These are phyloP conservation scores for Sinodicranocentrus sp. DNA, from an alignment of 2,888 invertebrate genomes.

Conservation along the genomic window DNA sequence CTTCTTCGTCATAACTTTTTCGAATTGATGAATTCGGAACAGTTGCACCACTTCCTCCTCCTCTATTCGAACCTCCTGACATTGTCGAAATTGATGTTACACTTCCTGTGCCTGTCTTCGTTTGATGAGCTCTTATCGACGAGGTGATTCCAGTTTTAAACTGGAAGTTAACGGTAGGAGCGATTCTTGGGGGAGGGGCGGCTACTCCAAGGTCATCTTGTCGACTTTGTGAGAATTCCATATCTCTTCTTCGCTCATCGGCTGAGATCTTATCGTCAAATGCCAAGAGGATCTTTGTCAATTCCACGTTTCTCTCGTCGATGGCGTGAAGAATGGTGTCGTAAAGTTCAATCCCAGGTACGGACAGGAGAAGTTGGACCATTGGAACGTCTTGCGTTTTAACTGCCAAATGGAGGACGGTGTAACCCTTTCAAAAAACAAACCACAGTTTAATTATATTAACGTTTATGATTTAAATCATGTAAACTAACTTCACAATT, in stretches of 20 bases:
- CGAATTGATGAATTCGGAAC: too few species aligned
- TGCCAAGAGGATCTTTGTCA: constrained; percentile 48
- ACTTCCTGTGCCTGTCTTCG: too few species aligned
- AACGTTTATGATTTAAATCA: not conserved
- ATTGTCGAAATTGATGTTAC: too few species aligned
- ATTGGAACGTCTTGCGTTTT: constrained; percentile 66
- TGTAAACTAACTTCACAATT: not conserved
- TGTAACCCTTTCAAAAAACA: constrained; percentile 60
- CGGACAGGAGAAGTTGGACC: constrained; percentile 51
- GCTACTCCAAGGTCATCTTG: too few species aligned
- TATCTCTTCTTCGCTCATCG: not conserved
- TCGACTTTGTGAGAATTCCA: not conserved
- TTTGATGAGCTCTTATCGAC: not conserved
- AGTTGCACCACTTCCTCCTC: too few species aligned
- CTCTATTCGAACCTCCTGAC: too few species aligned
- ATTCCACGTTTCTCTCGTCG: constrained; percentile 31
- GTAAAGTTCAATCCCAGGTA: constrained; percentile 33
- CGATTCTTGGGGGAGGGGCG: too few species aligned
- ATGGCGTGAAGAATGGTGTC: constrained; percentile 63
- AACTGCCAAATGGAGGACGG: constrained; percentile 68
- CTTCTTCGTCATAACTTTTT: too few species aligned
- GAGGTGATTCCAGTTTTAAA: not conserved
- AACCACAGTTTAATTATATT: not conserved
- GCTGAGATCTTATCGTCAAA: not conserved
- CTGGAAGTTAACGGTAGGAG: too few species aligned